These are phyloP conservation scores for Carassius carassius DNA, from an alignment of 2,113 vertebrate species.

Conservation along the genomic window DNA sequence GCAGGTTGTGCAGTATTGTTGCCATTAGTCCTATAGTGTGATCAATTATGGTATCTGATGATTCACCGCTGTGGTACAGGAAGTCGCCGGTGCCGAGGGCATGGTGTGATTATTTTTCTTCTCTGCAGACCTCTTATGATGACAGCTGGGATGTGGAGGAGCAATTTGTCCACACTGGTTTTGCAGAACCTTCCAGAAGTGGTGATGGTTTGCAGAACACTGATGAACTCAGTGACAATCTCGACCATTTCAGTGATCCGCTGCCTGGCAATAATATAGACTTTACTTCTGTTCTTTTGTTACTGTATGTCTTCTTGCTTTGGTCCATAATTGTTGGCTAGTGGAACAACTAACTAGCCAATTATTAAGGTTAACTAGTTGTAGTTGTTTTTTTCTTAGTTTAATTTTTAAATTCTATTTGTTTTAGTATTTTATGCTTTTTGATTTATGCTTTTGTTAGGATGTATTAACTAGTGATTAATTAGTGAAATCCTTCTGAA, in stretches of 20 bases:
- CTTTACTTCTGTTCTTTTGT: background rate
- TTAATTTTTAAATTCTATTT: too few relatives aligned
- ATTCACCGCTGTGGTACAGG: slow-evolving; percentile 20
- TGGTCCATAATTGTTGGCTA: background rate
- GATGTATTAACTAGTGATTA: too few relatives aligned
- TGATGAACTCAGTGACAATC: background rate
- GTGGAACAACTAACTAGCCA: background rate
- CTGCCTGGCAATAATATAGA: background rate
- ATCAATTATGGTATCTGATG: slow-evolving; percentile 38
- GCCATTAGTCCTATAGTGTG: slow-evolving; percentile 9
- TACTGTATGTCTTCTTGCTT: background rate
- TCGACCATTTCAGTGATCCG: background rate
- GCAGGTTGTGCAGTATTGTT: slow-evolving; percentile 27
- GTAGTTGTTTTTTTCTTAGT: too few relatives aligned
- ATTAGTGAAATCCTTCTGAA: too few relatives aligned
- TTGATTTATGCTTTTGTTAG: too few relatives aligned
- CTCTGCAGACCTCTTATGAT: slow-evolving; percentile 21
- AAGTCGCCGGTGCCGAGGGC: background rate
- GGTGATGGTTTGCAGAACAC: background rate
- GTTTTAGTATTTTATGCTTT: too few relatives aligned
- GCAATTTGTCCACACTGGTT: slow-evolving; percentile 29
- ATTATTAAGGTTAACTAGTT: too few relatives aligned
- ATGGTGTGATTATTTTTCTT: slow-evolving; percentile 42
- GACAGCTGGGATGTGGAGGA: background rate
- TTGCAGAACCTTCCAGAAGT: slow-evolving; percentile 18